Conservation (phyloP, 2,888 invertebrate species). For the Pseudococcus viburni region DNA sequence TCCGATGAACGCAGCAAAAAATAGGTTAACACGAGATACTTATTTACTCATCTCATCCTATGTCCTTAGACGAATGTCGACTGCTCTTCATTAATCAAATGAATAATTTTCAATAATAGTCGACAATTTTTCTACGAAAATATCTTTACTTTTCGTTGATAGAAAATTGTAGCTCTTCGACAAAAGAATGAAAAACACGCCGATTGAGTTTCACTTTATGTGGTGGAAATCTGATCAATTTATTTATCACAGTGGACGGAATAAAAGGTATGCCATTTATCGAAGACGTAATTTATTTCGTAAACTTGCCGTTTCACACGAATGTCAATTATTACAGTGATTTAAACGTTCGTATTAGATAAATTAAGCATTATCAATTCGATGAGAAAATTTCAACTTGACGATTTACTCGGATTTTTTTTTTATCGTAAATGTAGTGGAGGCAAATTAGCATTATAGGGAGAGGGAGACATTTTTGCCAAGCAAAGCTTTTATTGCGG, state of each 20-base stretch:
- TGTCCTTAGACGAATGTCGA: no score
- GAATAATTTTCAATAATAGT: no score
- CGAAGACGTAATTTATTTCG: conserved; percentile 1
- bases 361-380: not conserved
- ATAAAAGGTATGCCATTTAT: not conserved
- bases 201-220: not conserved
- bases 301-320: not conserved
- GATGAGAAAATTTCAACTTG: not conserved
- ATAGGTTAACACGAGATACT: no score
- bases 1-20: no score
- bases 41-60: no score
- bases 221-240: not conserved
- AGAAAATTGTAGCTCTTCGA: no score
- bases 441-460: no score
- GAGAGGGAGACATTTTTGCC: no score
- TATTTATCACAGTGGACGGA: not conserved
- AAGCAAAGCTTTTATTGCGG: no score
- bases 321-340: not conserved
- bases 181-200: not conserved
- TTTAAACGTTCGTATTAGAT: not conserved
- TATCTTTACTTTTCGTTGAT: no score
- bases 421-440: not conserved
- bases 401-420: not conserved
- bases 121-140: no score
- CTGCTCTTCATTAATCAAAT: no score